phyloP scores from a whole-genome alignment of 2,113 vertebrate genomes.

The Anthoscopus minutus region DNA sequence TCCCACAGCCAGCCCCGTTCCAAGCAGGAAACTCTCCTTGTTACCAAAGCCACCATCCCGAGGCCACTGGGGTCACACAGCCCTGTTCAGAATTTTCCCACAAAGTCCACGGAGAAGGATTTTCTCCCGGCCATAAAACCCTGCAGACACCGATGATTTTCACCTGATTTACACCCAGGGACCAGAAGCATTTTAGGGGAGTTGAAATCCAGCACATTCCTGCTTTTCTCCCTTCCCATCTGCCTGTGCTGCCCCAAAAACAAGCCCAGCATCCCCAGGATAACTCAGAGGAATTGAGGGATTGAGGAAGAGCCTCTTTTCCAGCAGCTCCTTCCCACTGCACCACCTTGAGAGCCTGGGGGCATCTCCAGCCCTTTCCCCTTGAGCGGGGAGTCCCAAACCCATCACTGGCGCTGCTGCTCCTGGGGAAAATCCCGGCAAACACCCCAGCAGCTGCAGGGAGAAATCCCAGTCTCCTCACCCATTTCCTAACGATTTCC shows the following conservation, averaged over 20 bases:
- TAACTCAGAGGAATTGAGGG: neutral
- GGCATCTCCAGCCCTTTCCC: neutral
- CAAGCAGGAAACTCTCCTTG: neutral
- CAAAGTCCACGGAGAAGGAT: neutral
- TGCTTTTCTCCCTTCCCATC: neutral
- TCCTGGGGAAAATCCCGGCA: rapidly evolving
- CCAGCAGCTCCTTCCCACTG: neutral
- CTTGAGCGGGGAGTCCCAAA: neutral
- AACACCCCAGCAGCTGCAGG: rapidly evolving
- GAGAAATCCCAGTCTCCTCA: neutral
- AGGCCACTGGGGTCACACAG: neutral
- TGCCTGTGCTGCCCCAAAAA: neutral
- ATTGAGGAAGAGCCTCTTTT: neutral
- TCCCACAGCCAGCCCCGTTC: neutral
- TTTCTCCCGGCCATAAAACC: neutral
- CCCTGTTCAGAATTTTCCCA: neutral
- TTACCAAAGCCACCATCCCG: rapidly evolving
- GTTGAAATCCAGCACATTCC: rapidly evolving
- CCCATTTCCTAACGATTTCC: neutral
- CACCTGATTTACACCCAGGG: neutral
- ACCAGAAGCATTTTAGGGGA: neutral
- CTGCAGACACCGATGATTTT: rapidly evolving
- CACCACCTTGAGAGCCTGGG: no score
- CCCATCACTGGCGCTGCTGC: neutral
- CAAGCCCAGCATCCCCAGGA: neutral